phyloP scores from a whole-genome alignment of 2,113 vertebrate genomes.

The Setophaga petechia region DNA sequence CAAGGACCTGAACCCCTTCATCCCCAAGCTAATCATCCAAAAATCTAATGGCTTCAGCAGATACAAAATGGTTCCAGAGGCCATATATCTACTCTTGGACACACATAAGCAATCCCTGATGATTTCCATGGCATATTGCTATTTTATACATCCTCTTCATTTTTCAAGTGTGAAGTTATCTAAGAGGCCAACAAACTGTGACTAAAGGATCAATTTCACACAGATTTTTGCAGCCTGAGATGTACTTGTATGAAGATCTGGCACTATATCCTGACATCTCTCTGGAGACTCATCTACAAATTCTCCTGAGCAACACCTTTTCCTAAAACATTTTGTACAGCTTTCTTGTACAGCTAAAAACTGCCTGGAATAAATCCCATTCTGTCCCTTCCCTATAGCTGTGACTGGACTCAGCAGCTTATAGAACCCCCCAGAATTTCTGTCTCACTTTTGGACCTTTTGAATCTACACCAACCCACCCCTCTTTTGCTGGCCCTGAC shows the following conservation, averaged over 20 bases:
- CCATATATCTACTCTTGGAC: slow-evolving; percentile 12
- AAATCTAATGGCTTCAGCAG: slow-evolving; percentile 21
- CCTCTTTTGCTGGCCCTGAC: neutral
- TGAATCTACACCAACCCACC: neutral
- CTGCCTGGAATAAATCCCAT: neutral
- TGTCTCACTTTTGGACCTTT: neutral
- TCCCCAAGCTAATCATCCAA: neutral
- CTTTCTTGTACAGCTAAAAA: neutral
- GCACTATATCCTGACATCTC: neutral
- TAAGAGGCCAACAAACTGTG: neutral
- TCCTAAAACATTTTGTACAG: neutral
- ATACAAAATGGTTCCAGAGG: neutral
- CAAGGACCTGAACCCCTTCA: neutral
- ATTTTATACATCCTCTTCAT: slow-evolving; percentile 27
- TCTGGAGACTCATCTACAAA: neutral
- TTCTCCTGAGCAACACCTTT: neutral
- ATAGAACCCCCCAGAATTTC: neutral
- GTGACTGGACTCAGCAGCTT: neutral
- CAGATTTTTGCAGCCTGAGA: slow-evolving; percentile 27
- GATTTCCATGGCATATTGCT: slow-evolving; percentile 29
- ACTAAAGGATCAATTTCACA: slow-evolving; percentile 25
- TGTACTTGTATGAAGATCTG: neutral
- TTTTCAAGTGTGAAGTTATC: slow-evolving; percentile 23
- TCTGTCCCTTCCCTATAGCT: neutral
- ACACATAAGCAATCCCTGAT: neutral